Evolutionary conservation across 2,888 invertebrate genomes (phyloP), one percentile per base, ranked within the genome.

Genomic region (Cerastis leucographa): DNA sequence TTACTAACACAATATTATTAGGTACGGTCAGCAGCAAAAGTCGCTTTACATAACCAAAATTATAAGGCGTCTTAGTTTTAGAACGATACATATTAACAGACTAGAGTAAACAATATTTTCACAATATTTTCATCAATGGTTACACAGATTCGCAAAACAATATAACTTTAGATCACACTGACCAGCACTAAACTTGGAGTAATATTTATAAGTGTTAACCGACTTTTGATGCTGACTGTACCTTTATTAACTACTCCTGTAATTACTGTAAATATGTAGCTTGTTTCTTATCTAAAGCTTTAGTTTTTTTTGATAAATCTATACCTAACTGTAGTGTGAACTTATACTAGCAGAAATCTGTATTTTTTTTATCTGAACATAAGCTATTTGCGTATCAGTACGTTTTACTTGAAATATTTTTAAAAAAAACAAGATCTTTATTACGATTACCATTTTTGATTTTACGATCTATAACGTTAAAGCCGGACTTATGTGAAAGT

Each of bases 371-470:
- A 25, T 17, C 0, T 14, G 17, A 2, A 42, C 46, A 40, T 22
- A n/a, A 1, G 40, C 5, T 74, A 35, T 11, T 19, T 56, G 11
- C 14, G 44, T 40, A 44, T 29, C 17, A 35, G 14, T 59, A 9
- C 46, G 1, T 22, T 61, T 22, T 14, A 51, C 25, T 6, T 25
- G 9, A 1, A 71, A 35, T 71, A 35, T 51, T 40, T 42, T 29
- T 14, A 22, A 61, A 42, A 76, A 77, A 62, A 64, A 81, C 74
- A 56, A 40, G 64, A 25, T 81, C 54, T 74, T 74, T 81, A 74
- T 64, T 81, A 74, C 29, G 46, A 19, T 74, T 29, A 64, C 62
- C 51, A 81, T 40, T 62, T 77, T 76, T 51, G 49, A 54, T 64
- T 77, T 64, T 54, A 77, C 62, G 71, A 71, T 40, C 51, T 61